Evolutionary conservation across 2,797 vertebrate genomes (phyloP).

Genomic region (Scolopax rusticola): DNA sequence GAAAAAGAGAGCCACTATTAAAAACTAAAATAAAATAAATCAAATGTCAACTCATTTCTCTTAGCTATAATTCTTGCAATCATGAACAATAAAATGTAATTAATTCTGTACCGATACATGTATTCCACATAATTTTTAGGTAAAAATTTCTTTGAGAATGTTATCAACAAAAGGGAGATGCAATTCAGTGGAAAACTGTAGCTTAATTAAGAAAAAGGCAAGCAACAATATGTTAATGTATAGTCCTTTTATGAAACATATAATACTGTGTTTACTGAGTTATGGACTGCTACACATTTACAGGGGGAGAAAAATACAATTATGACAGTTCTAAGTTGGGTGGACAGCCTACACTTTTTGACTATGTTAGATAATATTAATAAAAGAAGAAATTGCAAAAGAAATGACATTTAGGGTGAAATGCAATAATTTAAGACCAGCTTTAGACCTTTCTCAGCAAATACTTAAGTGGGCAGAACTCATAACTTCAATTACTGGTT

Average conservation of each 20-base stretch:
- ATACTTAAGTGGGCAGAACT: constrained; percentile 30
- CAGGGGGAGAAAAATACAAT: neutral
- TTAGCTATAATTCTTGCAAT: neutral
- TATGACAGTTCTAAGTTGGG: neutral
- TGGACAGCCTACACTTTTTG: neutral
- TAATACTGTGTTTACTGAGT: neutral
- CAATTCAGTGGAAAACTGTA: neutral
- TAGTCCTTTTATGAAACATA: neutral
- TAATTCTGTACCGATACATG: neutral
- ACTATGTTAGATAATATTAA: neutral
- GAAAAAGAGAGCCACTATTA: neutral
- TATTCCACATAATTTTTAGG: neutral
- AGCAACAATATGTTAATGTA: neutral
- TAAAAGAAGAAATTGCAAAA: constrained; percentile 6
- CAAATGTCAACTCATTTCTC: neutral
- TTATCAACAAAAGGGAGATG: neutral
- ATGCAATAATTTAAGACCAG: constrained; percentile 1
- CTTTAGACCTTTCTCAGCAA: constrained; percentile 37
- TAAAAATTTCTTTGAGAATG: neutral
- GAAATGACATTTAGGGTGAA: constrained; percentile 55
- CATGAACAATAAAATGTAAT: neutral
- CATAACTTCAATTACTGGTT: constrained; percentile 54
- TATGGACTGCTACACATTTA: neutral
- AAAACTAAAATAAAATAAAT: neutral
- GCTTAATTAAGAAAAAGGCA: neutral